phyloP scores from a whole-genome alignment of 2,888 invertebrate genomes.

The Eurytoma californica region DNA sequence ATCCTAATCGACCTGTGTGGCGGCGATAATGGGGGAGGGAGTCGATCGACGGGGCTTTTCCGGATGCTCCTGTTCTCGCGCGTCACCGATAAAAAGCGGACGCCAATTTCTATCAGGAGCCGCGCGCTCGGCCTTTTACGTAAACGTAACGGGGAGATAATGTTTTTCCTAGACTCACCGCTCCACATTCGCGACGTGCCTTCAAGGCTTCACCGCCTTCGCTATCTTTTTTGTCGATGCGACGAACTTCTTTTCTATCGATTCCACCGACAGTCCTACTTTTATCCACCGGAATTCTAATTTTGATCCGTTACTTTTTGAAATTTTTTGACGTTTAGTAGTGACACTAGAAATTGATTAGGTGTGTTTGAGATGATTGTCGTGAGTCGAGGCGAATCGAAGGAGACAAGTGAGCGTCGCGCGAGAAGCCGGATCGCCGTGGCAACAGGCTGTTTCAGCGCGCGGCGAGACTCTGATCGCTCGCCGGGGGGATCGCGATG shows the following conservation, averaged over 20 bases:
- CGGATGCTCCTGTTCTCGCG: slow-evolving; percentile 16
- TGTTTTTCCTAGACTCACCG: slow-evolving; percentile 19
- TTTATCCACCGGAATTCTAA: too few species aligned
- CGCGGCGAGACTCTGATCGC: slow-evolving; percentile 8
- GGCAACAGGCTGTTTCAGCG: background rate
- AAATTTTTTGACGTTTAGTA: too few species aligned
- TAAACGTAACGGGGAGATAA: slow-evolving; percentile 33
- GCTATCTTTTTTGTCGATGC: background rate
- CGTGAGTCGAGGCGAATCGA: slow-evolving; percentile 1
- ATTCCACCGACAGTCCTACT: too few species aligned
- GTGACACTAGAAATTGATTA: too few species aligned
- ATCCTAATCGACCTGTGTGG: too few species aligned
- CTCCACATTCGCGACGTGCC: slow-evolving; percentile 35
- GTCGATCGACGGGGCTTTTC: background rate
- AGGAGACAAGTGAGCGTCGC: background rate
- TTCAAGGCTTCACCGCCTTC: slow-evolving; percentile 26
- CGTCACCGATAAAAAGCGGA: slow-evolving; percentile 12
- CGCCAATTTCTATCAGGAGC: slow-evolving; percentile 6
- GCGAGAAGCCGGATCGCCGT: background rate
- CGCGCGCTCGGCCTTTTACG: slow-evolving; percentile 15
- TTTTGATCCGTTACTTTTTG: too few species aligned
- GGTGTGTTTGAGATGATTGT: too few species aligned
- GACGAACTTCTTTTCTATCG: too few species aligned
- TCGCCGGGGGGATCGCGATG: slow-evolving; percentile 30
- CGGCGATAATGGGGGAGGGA: too few species aligned